Evolutionary conservation across 53 echinoderm and acorn worm genomes (phyloP).

Genomic region (Holothuria leucospilota): DNA sequence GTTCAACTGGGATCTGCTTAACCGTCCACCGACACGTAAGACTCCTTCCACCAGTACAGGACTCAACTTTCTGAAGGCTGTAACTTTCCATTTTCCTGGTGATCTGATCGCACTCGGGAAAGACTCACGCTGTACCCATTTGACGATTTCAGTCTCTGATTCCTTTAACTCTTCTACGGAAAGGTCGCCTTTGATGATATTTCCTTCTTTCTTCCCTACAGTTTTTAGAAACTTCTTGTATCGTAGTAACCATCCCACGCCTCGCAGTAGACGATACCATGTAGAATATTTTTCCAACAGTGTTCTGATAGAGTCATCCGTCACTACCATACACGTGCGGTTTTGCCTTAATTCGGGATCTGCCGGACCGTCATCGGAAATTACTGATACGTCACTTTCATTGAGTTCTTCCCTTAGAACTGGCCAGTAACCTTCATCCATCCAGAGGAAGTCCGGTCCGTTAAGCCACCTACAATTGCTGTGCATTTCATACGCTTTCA

Average conservation of each 20-base stretch:
- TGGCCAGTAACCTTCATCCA: conserved; percentile 55
- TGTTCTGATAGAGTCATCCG: neutral
- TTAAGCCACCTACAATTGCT: conserved; percentile 51
- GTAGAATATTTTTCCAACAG: conserved; percentile 50
- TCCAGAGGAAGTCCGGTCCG: conserved; percentile 62
- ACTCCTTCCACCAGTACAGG: conserved; percentile 59
- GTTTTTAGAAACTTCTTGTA: neutral
- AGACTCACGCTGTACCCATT: neutral
- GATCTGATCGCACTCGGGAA: neutral
- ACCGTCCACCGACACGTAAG: conserved; percentile 66
- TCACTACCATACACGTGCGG: neutral
- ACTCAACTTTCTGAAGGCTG: conserved; percentile 49
- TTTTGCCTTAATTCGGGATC: conserved; percentile 9
- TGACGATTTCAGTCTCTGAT: conserved; percentile 24
- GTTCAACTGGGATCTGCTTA: conserved; percentile 48
- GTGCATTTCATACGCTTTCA: conserved; percentile 26
- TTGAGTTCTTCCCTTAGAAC: neutral
- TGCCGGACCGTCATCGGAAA: neutral
- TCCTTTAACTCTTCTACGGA: conserved; percentile 37
- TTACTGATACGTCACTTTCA: neutral
- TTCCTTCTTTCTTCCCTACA: neutral
- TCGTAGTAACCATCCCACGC: conserved; percentile 56
- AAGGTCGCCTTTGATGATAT: neutral
- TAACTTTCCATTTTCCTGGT: neutral
- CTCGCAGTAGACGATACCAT: conserved; percentile 34